Base-by-base conservation (phyloP, 2,113 vertebrate genomes). In the Xyliphius kryptos region DNA sequence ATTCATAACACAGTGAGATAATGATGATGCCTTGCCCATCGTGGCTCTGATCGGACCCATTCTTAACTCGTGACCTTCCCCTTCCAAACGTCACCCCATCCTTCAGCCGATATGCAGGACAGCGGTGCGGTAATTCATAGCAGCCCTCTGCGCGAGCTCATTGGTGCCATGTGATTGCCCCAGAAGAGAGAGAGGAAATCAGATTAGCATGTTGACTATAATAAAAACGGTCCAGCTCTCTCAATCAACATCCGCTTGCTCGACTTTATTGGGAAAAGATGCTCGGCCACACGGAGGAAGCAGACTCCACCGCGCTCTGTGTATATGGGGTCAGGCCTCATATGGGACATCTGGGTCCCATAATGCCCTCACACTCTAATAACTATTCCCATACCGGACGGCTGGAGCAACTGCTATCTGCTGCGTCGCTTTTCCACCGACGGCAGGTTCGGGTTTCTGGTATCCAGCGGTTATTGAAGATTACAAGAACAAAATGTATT, bases 181-280 rank as follows among this genome's bases (percentile, higher is more conserved):
- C 63, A 63, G 53, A 77, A 73, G 67, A 71, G 61, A 65, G 22
- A 58, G 53, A 70, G 40, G 46, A 72, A 78, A 76, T 78, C 69
- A 68, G 73, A 73, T 73, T 78, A 71, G 49, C 59, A 69, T 75
- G 76, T 60, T 75, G 66, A 57, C 58, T 66, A 51, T 66, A 73
- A 75, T 68, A 68, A 77, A 73, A 77, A 70, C 67, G 63, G 61
- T 65, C 69, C 38, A 9, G 37, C 51, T 68, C 61, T 75, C 70
- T 71, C 56, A 61, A 50, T 74, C 69, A 74, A 76, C 71, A 72
- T 69, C 74, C 73, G 63, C 67, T 66, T 64, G 61, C 44, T 62
- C 58, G 51, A 43, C 16, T 67, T 76, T 65, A 78, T 73, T 78
- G 62, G 60, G 67, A 76, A 71, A 78, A 78, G 71, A 76, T 76